phyloP scores from a whole-genome alignment of 2,113 vertebrate species.

The Upupa epops region DNA sequence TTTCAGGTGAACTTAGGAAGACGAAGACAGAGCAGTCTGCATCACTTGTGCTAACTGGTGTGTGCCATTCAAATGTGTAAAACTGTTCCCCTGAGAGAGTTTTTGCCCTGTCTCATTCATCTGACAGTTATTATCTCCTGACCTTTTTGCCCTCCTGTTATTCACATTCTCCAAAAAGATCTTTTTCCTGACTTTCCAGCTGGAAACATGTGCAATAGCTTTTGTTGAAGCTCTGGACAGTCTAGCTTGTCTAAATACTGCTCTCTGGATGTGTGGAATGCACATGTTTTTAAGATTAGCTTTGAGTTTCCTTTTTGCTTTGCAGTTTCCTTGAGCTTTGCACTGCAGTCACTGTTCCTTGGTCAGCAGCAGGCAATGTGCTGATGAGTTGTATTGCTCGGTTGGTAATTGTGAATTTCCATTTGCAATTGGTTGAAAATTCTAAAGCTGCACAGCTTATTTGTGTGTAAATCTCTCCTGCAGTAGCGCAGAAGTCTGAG shows the following conservation, averaged over 20 bases:
- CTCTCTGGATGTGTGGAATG: background rate
- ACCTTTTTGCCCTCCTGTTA: background rate
- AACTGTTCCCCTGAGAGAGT: background rate
- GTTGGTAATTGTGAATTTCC: background rate
- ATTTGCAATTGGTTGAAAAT: background rate
- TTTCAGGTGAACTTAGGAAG: background rate
- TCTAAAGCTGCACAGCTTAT: background rate
- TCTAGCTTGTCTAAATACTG: background rate
- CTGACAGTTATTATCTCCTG: background rate
- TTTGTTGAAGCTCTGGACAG: background rate
- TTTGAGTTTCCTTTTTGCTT: background rate
- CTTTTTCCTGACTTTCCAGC: background rate
- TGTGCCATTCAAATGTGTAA: background rate
- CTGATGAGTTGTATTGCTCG: background rate
- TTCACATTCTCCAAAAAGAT: background rate
- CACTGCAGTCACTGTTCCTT: background rate
- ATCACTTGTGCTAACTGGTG: background rate
- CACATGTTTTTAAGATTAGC: background rate
- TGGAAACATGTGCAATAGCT: background rate
- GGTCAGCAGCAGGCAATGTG: background rate
- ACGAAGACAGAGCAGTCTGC: background rate
- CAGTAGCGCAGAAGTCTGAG: background rate
- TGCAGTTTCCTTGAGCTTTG: background rate
- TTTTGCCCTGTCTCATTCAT: background rate
- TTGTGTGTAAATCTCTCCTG: background rate